Evolutionary conservation across 1,140 invertebrate genomes (phyloP), one percentile per base, ranked within the genome.

Genomic region (Lamellibrachia luymesi): DNA sequence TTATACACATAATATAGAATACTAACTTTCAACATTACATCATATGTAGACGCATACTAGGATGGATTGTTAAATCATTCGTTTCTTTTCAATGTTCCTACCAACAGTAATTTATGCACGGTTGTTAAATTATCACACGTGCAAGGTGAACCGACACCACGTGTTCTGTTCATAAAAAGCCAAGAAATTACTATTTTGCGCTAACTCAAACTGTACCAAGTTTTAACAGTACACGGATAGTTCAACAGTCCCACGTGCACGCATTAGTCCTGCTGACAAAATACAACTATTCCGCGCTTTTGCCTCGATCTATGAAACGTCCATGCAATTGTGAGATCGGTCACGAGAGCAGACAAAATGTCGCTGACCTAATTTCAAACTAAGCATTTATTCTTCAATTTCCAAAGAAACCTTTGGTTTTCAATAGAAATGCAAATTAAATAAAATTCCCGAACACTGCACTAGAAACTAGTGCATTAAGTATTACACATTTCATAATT

Each of bases 331-430:
- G 64, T 80, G 64, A 80, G 13, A 22, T 80, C 1, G 4, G 64
- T 80, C 64, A 17, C 64, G 64, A 80, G 64, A 2, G 64, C 64
- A 6, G 64, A 80, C 64, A 80, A 80, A 80, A 80, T 80, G 64
- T 80, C 64, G 64, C 64, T 80, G 64, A 80, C 64, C 64, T 80
- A 80, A 80, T 80, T 80, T 80, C 64, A 80, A 80, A 80, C 64
- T 80, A 80, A 10, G 64, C 64, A 80, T 80, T 80, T 80, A 80
- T 80, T 80, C 64, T 80, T 17, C 64, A 80, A 22, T 80, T 80
- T 80, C 64, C 13, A 10, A 22, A 80, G 17, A 80, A 80, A 80
- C 64, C 64, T 80, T 2, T 10, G 13, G 4, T 80, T 80, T 80
- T 80, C 5, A 10, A 80, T 22, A 17, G 52, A 80, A 80, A 22